A percentile compares a stretch with the other conserved stretches of the same genome.
phyloP scores from a whole-genome alignment of 35 echinoderm and acorn worm species.

The Ophiothrix spiculata region DNA sequence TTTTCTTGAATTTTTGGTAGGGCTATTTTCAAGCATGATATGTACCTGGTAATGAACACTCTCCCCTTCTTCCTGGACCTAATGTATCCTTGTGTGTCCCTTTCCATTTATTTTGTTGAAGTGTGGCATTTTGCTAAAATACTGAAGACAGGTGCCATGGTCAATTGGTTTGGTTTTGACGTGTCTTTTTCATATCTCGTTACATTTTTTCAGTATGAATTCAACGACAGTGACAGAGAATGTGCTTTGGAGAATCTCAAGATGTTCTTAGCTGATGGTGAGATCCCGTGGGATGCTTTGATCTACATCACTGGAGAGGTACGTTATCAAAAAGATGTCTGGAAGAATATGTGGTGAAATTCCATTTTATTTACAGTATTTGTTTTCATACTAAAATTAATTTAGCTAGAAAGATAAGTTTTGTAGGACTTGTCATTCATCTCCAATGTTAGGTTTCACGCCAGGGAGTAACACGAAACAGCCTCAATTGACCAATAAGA shows the following conservation, averaged over 20 bases:
- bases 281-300: slow-evolving; percentile 98
- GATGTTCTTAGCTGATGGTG: slow-evolving; percentile 90
- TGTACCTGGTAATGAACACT: neutral
- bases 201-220: slow-evolving; percentile 81
- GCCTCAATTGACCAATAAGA: neutral
- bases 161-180: too few species aligned
- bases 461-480: neutral
- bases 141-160: too few species aligned
- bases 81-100: neutral
- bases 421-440: neutral
- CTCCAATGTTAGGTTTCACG: neutral
- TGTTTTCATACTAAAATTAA: neutral
- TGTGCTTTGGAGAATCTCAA: slow-evolving; percentile 94
- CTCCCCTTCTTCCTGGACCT: neutral
- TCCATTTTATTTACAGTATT: neutral
- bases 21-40: too few species aligned
- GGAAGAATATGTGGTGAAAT: neutral
- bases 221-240: slow-evolving; percentile 94
- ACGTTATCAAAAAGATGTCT: neutral
- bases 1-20: too few species aligned
- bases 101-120: too few species aligned
- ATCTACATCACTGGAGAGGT: slow-evolving; percentile 98
- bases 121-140: too few species aligned
- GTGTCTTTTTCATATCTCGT: neutral
- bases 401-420: neutral